Evolutionary conservation across 2,113 vertebrate genomes (phyloP).

Genomic region (Trichomycterus rosablanca): DNA sequence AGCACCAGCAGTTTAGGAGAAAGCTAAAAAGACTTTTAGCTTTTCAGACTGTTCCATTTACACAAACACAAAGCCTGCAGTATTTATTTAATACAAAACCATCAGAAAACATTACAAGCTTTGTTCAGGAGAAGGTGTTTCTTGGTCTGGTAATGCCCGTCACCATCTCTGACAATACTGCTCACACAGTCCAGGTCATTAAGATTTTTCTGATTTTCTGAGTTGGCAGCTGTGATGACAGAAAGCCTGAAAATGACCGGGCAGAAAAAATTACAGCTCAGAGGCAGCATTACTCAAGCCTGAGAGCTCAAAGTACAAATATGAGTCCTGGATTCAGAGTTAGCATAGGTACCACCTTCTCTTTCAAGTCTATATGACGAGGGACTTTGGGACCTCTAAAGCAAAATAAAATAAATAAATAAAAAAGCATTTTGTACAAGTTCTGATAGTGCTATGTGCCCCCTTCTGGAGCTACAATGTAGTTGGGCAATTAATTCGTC

Average conservation of each 20-base stretch:
- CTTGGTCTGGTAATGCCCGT: too few species aligned
- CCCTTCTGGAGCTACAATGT: not conserved
- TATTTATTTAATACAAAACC: too few species aligned
- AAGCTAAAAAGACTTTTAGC: too few species aligned
- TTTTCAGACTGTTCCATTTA: too few species aligned
- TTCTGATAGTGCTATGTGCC: too few species aligned
- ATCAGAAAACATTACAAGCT: too few species aligned
- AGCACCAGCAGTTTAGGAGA: too few species aligned
- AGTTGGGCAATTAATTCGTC: not conserved
- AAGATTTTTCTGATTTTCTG: constrained; percentile 3
- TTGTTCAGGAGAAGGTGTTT: too few species aligned
- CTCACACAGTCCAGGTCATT: not conserved
- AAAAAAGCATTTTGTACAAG: too few species aligned
- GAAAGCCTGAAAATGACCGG: constrained; percentile 10
- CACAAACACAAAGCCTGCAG: too few species aligned
- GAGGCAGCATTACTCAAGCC: constrained; percentile 1
- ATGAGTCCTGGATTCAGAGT: not conserved
- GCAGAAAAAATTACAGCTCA: constrained; percentile 12
- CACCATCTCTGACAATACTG: too few species aligned
- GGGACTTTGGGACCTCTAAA: not conserved
- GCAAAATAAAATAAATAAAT: not conserved
- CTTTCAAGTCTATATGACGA: not conserved
- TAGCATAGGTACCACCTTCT: not conserved
- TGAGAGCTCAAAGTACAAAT: constrained; percentile 10
- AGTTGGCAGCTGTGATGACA: constrained; percentile 9